These are phyloP conservation scores for Drosophila seguyi DNA, from an alignment of 1,140 invertebrate genomes.

Conservation along the genomic window DNA sequence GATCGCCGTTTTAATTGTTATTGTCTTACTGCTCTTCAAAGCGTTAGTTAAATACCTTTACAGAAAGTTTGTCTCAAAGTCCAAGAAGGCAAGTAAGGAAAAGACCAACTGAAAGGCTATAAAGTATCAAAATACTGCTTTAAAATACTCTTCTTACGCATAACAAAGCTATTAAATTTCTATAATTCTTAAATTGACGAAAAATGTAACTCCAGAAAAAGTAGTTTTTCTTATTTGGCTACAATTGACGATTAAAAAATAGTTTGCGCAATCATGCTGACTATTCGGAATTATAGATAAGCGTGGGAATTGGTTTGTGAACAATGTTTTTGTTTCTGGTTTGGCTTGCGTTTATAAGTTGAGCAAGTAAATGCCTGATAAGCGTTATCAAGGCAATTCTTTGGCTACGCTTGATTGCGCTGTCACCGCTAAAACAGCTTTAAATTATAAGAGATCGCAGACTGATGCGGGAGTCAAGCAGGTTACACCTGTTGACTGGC, in stretches of 20 bases:
- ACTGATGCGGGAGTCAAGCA: background rate
- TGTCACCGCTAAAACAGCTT: background rate
- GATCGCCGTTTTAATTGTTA: background rate
- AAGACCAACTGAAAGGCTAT: no score
- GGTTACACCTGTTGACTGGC: background rate
- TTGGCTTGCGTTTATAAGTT: background rate
- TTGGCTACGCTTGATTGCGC: background rate
- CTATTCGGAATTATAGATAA: conserved; percentile 2
- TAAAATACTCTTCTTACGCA: background rate
- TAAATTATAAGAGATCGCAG: background rate
- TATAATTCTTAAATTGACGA: no score
- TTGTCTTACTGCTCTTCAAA: background rate
- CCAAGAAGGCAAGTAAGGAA: no score
- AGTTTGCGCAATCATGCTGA: background rate
- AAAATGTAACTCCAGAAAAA: conserved; percentile 86
- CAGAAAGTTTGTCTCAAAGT: no score
- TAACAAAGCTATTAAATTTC: background rate
- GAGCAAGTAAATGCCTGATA: background rate
- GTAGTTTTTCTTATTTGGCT: conserved; percentile 87
- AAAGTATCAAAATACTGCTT: background rate
- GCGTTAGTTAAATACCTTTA: background rate
- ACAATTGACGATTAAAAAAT: conserved; percentile 86
- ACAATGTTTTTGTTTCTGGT: no score
- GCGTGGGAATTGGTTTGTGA: conserved; percentile 23
- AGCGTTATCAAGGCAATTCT: background rate